Evolutionary conservation across 2,888 invertebrate species (phyloP), one percentile per base, ranked within the genome.

Genomic region (Odontothrips loti): DNA sequence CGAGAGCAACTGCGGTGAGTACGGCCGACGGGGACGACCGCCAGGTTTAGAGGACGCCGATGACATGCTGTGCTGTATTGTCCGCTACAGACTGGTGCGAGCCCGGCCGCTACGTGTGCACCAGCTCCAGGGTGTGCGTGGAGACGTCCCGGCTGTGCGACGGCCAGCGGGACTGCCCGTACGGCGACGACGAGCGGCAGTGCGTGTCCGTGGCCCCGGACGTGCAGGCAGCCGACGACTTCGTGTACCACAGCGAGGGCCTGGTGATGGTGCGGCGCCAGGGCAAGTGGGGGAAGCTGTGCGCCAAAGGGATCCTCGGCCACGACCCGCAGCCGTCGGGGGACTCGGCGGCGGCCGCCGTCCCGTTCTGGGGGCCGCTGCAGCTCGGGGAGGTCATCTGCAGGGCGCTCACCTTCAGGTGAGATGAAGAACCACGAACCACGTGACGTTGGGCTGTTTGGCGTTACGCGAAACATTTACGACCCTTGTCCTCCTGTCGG

Each of bases 221-320:
- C 29, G 48, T 82, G 4, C 80, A 81, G 8, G 81, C 89, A 82
- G 91, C 91, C 80, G 90, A 90, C 85, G 89, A 90, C 23, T 89
- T 91, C 84, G 89, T 90, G 20, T 92, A 92, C 85, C 90, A 90
- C 83, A 89, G 91, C 83, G 90, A 91, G 89, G 91, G 91, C 90
- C 86, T 82, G 68, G 89, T 94, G 48, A 93, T 93, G 90, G 92
- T 94, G 1, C 89, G 93, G 58, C 93, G 93, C 85, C 91, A 92
- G 84, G 94, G 94, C 0, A 89, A 90, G 80, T 95, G 95, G 95
- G 94, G 94, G 9, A 93, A 93, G 85, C 87, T 94, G 8, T 95
- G 95, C 84, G 89, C 93, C 27, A 92, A 92, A 83, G 92, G 91
- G 83, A 91, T 93, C 85, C 89, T 90, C 79, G 89, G 91, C 83